These are phyloP conservation scores for Hipparchia semele DNA, from an alignment of 2,888 invertebrate species.

Conservation along the genomic window DNA sequence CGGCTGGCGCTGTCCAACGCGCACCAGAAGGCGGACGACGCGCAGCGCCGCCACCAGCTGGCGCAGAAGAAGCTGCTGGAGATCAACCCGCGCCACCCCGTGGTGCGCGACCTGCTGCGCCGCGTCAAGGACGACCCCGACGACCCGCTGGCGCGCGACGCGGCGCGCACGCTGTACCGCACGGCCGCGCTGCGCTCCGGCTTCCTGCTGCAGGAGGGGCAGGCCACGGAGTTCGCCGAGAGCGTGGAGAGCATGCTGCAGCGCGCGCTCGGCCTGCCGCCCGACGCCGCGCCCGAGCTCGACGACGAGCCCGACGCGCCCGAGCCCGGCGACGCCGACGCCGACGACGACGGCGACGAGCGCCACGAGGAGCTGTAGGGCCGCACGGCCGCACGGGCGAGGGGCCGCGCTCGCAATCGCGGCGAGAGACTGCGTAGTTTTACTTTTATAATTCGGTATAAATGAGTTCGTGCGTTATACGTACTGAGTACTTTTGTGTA, in stretches of 20 bases:
- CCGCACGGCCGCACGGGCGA: constrained; percentile 8
- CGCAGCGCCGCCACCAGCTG: constrained; percentile 93
- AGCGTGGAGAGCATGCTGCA: constrained; percentile 96
- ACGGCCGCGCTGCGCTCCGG: constrained; percentile 96
- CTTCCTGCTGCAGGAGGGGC: constrained; percentile 88
- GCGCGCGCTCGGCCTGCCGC: constrained; percentile 88
- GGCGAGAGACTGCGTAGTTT: constrained; percentile 35
- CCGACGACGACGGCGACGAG: constrained; percentile 41
- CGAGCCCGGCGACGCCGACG: constrained; percentile 40
- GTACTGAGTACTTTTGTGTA: constrained; percentile 37
- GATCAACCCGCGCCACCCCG: constrained; percentile 98
- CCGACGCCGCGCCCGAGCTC: constrained; percentile 84
- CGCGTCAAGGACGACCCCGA: constrained; percentile 90
- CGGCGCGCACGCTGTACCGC: constrained; percentile 94
- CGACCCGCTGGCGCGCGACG: constrained; percentile 90
- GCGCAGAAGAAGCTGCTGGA: constrained; percentile 98
- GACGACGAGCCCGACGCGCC: constrained; percentile 42
- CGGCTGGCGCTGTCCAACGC: constrained; percentile 97
- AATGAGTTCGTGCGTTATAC: constrained; percentile 32
- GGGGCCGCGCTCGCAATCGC: neutral
- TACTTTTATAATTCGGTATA: no score
- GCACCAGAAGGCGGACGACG: constrained; percentile 96
- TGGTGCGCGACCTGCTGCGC: constrained; percentile 93
- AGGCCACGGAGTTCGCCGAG: constrained; percentile 91
- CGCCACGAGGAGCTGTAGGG: constrained; percentile 64